Percentiles rank a stretch among this genome's conserved stretches.
Conservation (phyloP, 1,140 invertebrate species). For the Euwallacea similis region DNA sequence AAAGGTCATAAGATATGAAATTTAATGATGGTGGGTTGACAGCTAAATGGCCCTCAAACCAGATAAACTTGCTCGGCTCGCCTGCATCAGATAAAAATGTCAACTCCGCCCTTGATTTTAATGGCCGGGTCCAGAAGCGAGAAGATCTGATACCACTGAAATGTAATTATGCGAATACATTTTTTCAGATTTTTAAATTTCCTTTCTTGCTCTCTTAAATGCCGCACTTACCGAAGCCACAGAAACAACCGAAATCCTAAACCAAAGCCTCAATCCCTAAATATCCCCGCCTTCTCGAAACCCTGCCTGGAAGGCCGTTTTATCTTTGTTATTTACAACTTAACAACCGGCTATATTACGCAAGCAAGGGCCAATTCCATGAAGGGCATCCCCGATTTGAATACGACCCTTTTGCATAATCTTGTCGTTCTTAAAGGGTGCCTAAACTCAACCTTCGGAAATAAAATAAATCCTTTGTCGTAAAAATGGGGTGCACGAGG, state of each 20-base stretch:
- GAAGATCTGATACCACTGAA: constrained; percentile 4
- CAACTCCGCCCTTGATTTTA: constrained; percentile 47
- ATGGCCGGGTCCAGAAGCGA: constrained; percentile 15
- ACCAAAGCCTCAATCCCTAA: background rate
- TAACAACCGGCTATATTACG: constrained; percentile 33
- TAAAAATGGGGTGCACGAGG: constrained; percentile 47
- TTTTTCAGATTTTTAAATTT: constrained; percentile 5
- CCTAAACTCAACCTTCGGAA: constrained; percentile 51
- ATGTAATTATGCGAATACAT: constrained; percentile 2
- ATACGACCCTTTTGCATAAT: constrained; percentile 42
- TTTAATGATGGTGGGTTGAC: constrained; percentile 50
- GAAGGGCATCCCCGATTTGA: constrained; percentile 35
- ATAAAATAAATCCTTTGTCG: constrained; percentile 46
- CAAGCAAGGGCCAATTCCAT: constrained; percentile 21
- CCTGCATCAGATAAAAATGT: constrained; percentile 49
- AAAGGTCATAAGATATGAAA: constrained; percentile 44
- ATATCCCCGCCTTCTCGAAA: background rate
- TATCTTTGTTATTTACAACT: constrained; percentile 34
- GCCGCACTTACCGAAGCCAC: no score
- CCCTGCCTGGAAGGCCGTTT: constrained; percentile 4
- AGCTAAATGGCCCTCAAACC: constrained; percentile 45
- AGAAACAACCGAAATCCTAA: no score
- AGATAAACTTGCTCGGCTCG: constrained; percentile 43
- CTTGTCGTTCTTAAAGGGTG: constrained; percentile 46
- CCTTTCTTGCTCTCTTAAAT: background rate